These are phyloP conservation scores for Psephotus haematonotus DNA, from an alignment of 2,113 vertebrate species.

Conservation along the genomic window DNA sequence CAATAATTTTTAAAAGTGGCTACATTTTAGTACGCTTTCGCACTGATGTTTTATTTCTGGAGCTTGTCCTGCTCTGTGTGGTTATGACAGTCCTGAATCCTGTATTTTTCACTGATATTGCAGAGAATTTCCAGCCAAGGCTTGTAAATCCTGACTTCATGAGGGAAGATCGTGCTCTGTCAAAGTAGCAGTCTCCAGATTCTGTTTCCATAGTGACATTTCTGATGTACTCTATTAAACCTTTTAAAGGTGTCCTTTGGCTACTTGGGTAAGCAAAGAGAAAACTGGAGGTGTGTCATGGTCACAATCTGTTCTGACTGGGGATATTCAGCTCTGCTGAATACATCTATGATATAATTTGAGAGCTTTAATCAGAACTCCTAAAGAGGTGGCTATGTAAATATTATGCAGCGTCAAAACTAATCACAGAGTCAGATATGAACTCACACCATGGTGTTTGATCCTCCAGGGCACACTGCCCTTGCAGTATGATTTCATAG, in stretches of 20 bases:
- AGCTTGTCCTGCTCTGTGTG: not conserved
- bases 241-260: slow-evolving; percentile 2
- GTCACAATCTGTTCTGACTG: not conserved
- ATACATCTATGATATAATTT: not conserved
- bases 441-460: slow-evolving; percentile 30
- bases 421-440: not conserved
- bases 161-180: not conserved
- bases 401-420: slow-evolving; percentile 4
- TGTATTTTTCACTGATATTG: not conserved
- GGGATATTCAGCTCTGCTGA: not conserved
- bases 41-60: not conserved
- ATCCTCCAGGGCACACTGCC: slow-evolving; percentile 14
- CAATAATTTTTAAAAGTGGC: not conserved
- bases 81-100: not conserved
- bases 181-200: not conserved
- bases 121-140: not conserved
- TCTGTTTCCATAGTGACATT: slow-evolving; percentile 12
- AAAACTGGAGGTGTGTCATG: not conserved
- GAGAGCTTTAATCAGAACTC: not conserved
- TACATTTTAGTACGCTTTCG: not conserved
- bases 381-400: not conserved
- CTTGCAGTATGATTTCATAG: slow-evolving; percentile 25
- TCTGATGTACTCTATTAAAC: not conserved
- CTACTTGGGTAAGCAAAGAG: not conserved
- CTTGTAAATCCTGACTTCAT: not conserved